phyloP scores from a whole-genome alignment of 2,113 vertebrate genomes.

The Phycodurus eques region DNA sequence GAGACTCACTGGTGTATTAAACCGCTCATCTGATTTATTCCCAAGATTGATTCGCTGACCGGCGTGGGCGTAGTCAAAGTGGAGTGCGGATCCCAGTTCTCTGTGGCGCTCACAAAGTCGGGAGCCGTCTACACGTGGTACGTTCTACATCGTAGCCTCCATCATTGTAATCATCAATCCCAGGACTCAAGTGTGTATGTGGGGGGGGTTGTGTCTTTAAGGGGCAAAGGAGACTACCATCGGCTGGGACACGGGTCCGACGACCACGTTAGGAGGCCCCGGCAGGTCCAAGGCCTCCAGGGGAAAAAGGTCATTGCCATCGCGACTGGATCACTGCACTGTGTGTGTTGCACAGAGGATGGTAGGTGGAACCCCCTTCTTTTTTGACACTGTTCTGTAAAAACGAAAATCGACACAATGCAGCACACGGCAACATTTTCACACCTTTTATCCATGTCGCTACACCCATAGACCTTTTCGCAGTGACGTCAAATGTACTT shows the following conservation, averaged over 20 bases:
- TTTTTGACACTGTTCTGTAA: too few relatives aligned
- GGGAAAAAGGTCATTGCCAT: conserved; percentile 98
- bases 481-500: too few relatives aligned
- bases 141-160: conserved; percentile 7
- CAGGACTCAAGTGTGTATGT: neutral
- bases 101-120: conserved; percentile 94
- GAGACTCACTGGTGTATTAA: neutral
- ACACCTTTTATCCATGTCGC: too few relatives aligned
- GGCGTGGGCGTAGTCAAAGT: conserved; percentile 97
- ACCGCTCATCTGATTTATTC: neutral
- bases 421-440: too few relatives aligned
- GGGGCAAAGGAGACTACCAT: conserved; percentile 98
- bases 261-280: conserved; percentile 91
- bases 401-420: too few relatives aligned
- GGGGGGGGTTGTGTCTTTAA: conserved; percentile 38
- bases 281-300: conserved; percentile 95
- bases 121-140: conserved; percentile 96
- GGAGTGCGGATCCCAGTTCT: conserved; percentile 98
- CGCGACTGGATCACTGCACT: conserved; percentile 95
- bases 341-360: conserved; percentile 98
- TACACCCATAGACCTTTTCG: too few relatives aligned
- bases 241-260: conserved; percentile 95
- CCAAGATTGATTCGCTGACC: conserved; percentile 94
- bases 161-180: neutral
- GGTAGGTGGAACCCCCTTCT: conserved; percentile 70